phyloP scores from a whole-genome alignment of 2,113 vertebrate species.

The Hipposideros armiger region DNA sequence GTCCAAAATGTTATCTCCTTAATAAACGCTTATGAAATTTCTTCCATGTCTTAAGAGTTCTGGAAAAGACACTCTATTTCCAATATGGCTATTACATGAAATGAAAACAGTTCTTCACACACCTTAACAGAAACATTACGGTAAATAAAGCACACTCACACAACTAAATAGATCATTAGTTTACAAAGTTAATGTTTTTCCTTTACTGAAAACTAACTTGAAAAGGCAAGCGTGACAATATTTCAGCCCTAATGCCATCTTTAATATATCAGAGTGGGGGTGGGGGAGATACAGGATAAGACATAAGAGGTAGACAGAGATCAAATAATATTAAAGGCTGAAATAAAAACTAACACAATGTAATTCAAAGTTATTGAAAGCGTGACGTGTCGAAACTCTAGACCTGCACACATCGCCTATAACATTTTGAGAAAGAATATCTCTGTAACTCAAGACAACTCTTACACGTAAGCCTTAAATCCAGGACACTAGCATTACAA shows the following conservation, averaged over 20 bases:
- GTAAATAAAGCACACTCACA: slow-evolving; percentile 13
- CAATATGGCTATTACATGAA: neutral
- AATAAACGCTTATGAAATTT: neutral
- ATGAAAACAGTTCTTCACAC: slow-evolving; percentile 26
- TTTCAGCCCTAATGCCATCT: neutral
- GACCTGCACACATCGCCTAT: neutral
- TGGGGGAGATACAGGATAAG: neutral
- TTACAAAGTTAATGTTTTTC: neutral
- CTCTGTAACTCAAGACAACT: slow-evolving; percentile 37
- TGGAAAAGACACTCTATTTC: slow-evolving; percentile 43
- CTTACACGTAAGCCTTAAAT: slow-evolving; percentile 52
- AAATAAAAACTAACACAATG: slow-evolving; percentile 31
- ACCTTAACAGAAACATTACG: slow-evolving; percentile 30
- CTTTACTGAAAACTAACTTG: slow-evolving; percentile 48
- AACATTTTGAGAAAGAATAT: slow-evolving; percentile 42
- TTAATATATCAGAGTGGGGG: neutral
- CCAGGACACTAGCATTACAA: slow-evolving; percentile 39
- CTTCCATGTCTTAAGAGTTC: slow-evolving; percentile 23
- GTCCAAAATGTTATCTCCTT: slow-evolving; percentile 37
- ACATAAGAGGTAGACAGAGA: neutral
- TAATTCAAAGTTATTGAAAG: slow-evolving; percentile 31
- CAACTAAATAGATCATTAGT: slow-evolving; percentile 27
- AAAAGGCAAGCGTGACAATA: neutral
- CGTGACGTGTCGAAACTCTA: neutral
- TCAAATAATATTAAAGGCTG: neutral